These are phyloP conservation scores for Cyaniris semiargus DNA, from an alignment of 2,888 invertebrate genomes.

Conservation along the genomic window DNA sequence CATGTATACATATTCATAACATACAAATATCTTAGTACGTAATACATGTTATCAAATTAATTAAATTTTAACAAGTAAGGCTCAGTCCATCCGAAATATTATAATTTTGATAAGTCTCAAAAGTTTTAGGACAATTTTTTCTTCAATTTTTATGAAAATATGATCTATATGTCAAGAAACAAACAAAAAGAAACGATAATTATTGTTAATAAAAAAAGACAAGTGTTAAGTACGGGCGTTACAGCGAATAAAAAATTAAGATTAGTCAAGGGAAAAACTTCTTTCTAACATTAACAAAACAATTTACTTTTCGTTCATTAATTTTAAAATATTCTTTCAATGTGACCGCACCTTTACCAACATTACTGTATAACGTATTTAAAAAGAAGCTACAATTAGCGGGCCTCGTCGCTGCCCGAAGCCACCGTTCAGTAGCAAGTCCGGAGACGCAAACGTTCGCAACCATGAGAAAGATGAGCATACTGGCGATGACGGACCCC, in stretches of 20 bases:
- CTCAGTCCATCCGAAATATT: not conserved
- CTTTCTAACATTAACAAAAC: no score
- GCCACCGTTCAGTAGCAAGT: not conserved
- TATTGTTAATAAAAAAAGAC: no score
- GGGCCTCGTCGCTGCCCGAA: not conserved
- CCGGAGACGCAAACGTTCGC: not conserved
- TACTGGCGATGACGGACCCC: not conserved
- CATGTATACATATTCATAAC: not conserved
- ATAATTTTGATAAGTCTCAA: not conserved
- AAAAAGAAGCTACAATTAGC: not conserved
- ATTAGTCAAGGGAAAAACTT: no score
- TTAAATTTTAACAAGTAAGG: not conserved
- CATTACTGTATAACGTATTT: not conserved
- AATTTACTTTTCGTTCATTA: no score
- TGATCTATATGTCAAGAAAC: no score
- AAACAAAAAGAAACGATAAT: no score
- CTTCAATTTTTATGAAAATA: no score
- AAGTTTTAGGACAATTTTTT: not conserved
- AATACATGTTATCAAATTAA: not conserved
- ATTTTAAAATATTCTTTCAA: not conserved
- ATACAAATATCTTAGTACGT: not conserved
- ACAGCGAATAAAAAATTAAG: no score
- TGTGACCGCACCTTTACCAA: not conserved
- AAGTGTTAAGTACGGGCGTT: no score
- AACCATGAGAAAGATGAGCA: conserved; percentile 18